Evolutionary conservation across 1,140 invertebrate genomes (phyloP).

Genomic region (Dendroctonus ponderosae): DNA sequence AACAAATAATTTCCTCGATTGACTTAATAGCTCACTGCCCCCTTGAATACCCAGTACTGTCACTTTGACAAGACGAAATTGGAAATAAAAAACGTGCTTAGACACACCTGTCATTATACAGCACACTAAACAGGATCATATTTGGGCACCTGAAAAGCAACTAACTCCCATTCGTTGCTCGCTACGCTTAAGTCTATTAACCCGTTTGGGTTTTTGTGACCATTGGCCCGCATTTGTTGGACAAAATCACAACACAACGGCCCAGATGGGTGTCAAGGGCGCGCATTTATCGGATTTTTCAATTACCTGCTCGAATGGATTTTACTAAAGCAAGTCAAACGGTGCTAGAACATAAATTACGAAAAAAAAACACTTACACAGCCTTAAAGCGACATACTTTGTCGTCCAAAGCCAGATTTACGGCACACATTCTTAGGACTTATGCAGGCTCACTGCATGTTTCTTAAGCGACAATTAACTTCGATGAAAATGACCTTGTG

Average conservation of each 20-base stretch:
- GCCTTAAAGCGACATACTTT: conserved; percentile 18
- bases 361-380: conserved; percentile 10
- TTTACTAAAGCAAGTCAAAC: no score
- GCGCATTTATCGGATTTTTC: neutral
- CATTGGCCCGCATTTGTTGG: no score
- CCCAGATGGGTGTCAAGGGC: conserved; percentile 9
- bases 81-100: neutral
- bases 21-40: no score
- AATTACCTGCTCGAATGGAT: neutral
- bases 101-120: neutral
- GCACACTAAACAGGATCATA: conserved; percentile 4
- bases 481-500: conserved; percentile 19
- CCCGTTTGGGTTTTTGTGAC: no score
- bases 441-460: neutral
- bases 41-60: no score
- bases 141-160: neutral
- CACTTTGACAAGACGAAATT: neutral
- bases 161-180: neutral
- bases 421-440: conserved; percentile 17
- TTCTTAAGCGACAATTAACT: conserved; percentile 1
- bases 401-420: conserved; percentile 12
- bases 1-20: no score
- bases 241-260: no score
- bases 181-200: no score
- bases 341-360: neutral